phyloP scores from a whole-genome alignment of 1,140 invertebrate genomes.

The Bombus superbus region DNA sequence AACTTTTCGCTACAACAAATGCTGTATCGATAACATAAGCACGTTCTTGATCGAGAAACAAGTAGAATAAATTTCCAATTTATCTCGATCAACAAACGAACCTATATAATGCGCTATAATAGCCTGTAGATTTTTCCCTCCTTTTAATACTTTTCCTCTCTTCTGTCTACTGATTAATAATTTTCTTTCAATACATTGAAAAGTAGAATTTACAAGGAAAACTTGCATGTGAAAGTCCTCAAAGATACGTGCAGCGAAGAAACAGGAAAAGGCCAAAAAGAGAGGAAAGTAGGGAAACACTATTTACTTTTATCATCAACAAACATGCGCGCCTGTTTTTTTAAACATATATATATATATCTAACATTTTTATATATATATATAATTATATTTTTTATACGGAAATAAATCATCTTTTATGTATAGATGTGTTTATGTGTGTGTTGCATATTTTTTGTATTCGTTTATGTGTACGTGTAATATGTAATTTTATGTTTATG shows the following conservation, averaged over 20 bases:
- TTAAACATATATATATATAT: background rate
- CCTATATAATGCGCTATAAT: slow-evolving; percentile 33
- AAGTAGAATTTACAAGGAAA: slow-evolving; percentile 45
- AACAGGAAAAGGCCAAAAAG: slow-evolving; percentile 58
- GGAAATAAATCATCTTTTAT: slow-evolving; percentile 63
- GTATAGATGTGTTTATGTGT: slow-evolving; percentile 43
- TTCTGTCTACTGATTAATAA: background rate
- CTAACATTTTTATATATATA: slow-evolving; percentile 2
- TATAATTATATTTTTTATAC: slow-evolving; percentile 41
- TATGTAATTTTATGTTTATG: slow-evolving; percentile 48
- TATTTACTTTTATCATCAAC: slow-evolving; percentile 55
- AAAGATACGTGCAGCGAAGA: slow-evolving; percentile 33
- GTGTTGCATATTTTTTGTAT: slow-evolving; percentile 39
- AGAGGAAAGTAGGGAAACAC: slow-evolving; percentile 65
- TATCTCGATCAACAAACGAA: slow-evolving; percentile 49
- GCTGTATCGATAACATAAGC: slow-evolving; percentile 47
- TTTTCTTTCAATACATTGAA: background rate
- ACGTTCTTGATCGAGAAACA: slow-evolving; percentile 38
- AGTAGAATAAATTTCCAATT: slow-evolving; percentile 46
- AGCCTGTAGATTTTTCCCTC: slow-evolving; percentile 21
- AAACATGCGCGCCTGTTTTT: slow-evolving; percentile 61
- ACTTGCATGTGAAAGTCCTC: slow-evolving; percentile 36
- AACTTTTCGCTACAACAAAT: slow-evolving; percentile 44
- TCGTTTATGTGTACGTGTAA: slow-evolving; percentile 39
- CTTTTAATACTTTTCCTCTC: slow-evolving; percentile 53